Evolutionary conservation across 2,888 invertebrate species (phyloP), one percentile per base, ranked within the genome.

Genomic region (Eristalis intricaria): DNA sequence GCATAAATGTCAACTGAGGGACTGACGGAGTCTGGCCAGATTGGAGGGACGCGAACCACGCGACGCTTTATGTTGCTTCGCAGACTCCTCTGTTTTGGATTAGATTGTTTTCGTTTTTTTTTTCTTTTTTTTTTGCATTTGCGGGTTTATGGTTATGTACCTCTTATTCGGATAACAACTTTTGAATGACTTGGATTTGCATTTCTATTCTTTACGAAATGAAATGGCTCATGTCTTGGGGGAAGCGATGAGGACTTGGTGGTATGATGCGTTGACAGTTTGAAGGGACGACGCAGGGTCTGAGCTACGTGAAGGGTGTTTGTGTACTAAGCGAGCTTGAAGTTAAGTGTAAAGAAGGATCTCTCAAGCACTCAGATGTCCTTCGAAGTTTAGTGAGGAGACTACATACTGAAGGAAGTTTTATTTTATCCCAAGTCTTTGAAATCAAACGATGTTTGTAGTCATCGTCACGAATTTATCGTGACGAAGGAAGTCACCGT

Each of bases 1-100:
- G 87, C 87, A 84, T 87, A 87, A 87, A 78, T 69, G 69, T 81
- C 74, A 74, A 75, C 81, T n/a, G 2, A 29, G 56, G 61, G 78
- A 60, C 60, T 23, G 60, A 23, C 50, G 8, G 50, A 35, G 10
- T 15, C 19, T 69, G 61, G 50, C 63, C 69, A 69, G 64, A 77
- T 68, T 79, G 71, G 32, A 35, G 63, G 63, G 68, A 40, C 60
- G 58, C 22, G 38, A 11, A 38, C 13, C 38, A 38, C 38, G 38
- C 38, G 38, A 38, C 13, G 77, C 64, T 76, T 73, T 64, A 73
- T 78, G 71, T 71, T 40, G 32, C 77, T 63, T 77, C 77, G 68
- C 77, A 68, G 75, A 38, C 58, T 65, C 58, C 65, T 75, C 56
- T 66, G 58, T 58, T 65, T 43, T 50, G 50, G 19, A 50, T 50